Evolutionary conservation across 1,140 invertebrate genomes (phyloP), one percentile per base, ranked within the genome.

Genomic region (Drosophila ambigua): DNA sequence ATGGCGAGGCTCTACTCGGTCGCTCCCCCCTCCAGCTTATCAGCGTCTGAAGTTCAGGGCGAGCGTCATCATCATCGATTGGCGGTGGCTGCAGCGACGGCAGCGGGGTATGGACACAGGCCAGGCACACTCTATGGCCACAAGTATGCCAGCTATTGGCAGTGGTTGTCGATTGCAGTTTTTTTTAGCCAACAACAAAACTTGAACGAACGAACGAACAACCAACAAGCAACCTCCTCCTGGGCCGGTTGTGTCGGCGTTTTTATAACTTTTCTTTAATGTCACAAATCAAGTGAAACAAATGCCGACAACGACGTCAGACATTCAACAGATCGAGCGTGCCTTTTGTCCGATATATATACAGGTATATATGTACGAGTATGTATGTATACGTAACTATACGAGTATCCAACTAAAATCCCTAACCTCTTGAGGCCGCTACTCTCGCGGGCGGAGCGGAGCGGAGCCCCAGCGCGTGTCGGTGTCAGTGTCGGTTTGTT

Each of bases 261-360:
- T 88, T 88, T 88, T 64, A 76, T 72, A 76, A 72, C 46, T 83
- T 88, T 77, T 61, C 83, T 88, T 88, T 88, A 89, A 88, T 88
- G 83, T 88, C 80, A 83, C 83, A 88, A 87, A 87, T 87, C 83
- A 83, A 88, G 83, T 87, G 79, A 82, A 82, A 76, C 80, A 79
- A 84, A 83, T 79, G 80, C 80, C 80, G 76, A 75, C 80, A 75
- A 49, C 63, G 58, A 53, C 63, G 20, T 43, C 61, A 49, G 41
- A 11, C 77, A 50, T 52, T 58, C 62, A 51, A 50, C 77, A 88
- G 82, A 88, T 87, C 72, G 83, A 87, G 79, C 83, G 83, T 87
- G 83, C 72, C 79, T 87, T 87, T 88, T 76, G 79, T 87, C 57
- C 77, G 83, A 87, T 87, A 88, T 64, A 63, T 58, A 67, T 64